phyloP scores from a whole-genome alignment of 37 sponge, comb jelly and placozoan genomes.

The Geodia barretti region DNA sequence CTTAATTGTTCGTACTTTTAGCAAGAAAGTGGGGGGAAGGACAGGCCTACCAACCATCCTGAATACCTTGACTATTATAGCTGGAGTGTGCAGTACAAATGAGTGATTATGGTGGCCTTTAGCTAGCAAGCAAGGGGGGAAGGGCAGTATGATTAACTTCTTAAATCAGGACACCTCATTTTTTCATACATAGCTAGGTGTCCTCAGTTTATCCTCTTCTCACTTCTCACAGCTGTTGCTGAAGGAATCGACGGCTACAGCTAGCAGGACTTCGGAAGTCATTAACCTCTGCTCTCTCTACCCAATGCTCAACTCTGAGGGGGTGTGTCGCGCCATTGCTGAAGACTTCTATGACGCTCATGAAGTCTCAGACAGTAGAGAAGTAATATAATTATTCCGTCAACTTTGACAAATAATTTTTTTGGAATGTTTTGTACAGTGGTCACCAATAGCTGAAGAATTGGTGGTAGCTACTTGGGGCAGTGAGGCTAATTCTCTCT shows the following conservation, averaged over 20 bases:
- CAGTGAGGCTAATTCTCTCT: no score
- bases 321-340: conserved; percentile 26
- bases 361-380: conserved; percentile 4
- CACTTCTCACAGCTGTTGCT: conserved; percentile 15
- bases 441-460: no score
- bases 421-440: no score
- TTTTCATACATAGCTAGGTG: background rate
- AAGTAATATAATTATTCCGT: background rate
- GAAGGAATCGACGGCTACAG: conserved; percentile 53
- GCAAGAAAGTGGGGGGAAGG: no score
- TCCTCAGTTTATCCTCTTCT: background rate
- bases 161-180: background rate
- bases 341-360: conserved; percentile 51
- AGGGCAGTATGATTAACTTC: no score
- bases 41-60: no score
- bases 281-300: conserved; percentile 25
- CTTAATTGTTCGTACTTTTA: no score
- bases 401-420: conserved; percentile 4
- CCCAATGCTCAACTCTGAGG: conserved; percentile 11
- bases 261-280: conserved; percentile 38
- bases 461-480: no score
- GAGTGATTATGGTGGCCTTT: no score
- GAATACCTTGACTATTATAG: no score
- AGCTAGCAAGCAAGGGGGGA: no score
- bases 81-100: no score